These are phyloP conservation scores for Sciurus niger DNA, from an alignment of 2,113 vertebrate species.

Conservation along the genomic window DNA sequence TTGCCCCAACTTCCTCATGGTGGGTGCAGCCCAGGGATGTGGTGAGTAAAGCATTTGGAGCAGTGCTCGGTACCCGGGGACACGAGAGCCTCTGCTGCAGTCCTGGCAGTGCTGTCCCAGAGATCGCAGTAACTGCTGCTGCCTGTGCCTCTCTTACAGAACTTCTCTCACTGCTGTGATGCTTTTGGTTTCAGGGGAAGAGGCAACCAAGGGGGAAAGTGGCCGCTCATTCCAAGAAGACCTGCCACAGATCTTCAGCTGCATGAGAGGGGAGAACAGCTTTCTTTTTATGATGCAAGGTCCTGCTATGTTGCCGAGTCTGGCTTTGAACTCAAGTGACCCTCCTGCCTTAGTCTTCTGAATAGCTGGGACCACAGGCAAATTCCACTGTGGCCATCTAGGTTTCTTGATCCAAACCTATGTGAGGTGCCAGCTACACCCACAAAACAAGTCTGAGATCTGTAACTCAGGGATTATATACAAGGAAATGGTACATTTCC, in stretches of 20 bases:
- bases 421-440: background rate
- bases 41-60: background rate
- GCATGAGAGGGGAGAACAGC: background rate
- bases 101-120: no score
- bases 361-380: background rate
- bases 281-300: background rate
- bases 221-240: background rate
- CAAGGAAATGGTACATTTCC: background rate
- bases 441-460: constrained; percentile 6
- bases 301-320: background rate
- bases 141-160: fast-evolving
- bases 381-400: no score
- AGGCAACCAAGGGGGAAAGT: background rate
- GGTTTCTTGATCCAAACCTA: background rate
- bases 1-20: background rate
- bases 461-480: background rate
- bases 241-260: background rate
- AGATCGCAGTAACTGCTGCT: fast-evolving
- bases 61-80: background rate
- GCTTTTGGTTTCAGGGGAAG: background rate
- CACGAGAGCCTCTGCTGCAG: background rate
- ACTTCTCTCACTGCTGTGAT: background rate
- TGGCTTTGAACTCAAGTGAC: background rate
- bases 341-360: background rate
- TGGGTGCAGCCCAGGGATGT: no score